phyloP scores from a whole-genome alignment of 2,113 vertebrate genomes.

The Morone chrysops region DNA sequence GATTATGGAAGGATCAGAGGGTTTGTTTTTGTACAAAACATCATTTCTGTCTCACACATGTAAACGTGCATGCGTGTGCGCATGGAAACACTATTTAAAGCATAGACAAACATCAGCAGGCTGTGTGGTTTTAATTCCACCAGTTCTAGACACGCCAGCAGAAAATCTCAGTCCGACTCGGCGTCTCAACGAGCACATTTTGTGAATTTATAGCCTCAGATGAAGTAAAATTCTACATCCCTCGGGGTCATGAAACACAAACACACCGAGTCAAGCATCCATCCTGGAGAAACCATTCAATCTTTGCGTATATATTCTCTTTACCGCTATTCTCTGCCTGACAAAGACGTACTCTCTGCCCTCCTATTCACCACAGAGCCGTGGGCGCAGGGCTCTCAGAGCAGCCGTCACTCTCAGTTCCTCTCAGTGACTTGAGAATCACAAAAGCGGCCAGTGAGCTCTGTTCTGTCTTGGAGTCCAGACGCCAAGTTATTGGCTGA shows the following conservation, averaged over 20 bases:
- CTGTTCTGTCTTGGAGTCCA: constrained; percentile 30
- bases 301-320: background rate
- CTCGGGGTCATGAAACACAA: constrained; percentile 16
- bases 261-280: constrained; percentile 8
- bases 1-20: constrained; percentile 69
- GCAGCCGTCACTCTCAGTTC: constrained; percentile 62
- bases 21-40: constrained; percentile 67
- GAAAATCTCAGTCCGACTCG: background rate
- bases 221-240: background rate
- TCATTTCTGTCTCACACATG: constrained; percentile 42
- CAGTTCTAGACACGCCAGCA: constrained; percentile 28
- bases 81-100: background rate
- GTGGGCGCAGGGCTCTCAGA: constrained; percentile 21
- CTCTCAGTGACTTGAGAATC: constrained; percentile 67
- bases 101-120: constrained; percentile 13
- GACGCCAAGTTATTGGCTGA: constrained; percentile 36
- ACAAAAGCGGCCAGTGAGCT: constrained; percentile 59
- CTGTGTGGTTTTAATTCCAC: constrained; percentile 37
- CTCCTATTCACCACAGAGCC: background rate
- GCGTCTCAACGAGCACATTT: background rate
- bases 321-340: constrained; percentile 19
- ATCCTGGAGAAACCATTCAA: constrained; percentile 18
- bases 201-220: constrained; percentile 1
- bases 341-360: constrained; percentile 20
- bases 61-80: constrained; percentile 15